These are phyloP conservation scores for Bothrops jararaca DNA, from an alignment of 2,113 vertebrate genomes.

Conservation along the genomic window DNA sequence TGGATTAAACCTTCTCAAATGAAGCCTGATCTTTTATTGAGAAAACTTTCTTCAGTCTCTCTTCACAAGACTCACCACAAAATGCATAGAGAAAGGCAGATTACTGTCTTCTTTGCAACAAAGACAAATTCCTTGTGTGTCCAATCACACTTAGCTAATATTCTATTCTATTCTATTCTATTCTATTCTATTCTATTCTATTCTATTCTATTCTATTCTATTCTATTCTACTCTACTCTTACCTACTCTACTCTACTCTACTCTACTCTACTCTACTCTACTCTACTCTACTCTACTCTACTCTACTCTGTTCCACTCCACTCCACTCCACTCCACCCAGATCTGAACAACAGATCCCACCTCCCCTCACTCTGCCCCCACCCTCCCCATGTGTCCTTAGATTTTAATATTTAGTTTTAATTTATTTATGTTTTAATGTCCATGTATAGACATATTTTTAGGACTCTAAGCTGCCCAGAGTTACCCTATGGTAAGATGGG, in stretches of 20 bases:
- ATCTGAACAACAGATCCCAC: background rate
- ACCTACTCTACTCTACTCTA: no score
- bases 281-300: no score
- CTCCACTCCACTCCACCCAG: no score
- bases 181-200: no score
- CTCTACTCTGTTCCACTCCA: no score
- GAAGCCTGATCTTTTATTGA: no score
- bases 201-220: no score
- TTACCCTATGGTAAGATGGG: background rate
- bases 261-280: no score
- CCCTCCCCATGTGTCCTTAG: background rate
- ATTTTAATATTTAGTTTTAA: background rate
- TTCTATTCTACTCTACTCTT: no score
- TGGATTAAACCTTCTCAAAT: background rate
- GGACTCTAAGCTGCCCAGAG: background rate
- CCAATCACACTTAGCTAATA: no score
- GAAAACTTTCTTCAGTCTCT: background rate
- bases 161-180: no score
- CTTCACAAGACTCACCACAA: no score
- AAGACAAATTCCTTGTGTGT: background rate
- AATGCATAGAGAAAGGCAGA: background rate
- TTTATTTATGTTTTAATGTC: background rate
- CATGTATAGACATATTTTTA: background rate
- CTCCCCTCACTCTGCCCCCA: background rate
- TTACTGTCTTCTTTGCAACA: background rate